A percentile compares a stretch with the other conserved stretches of the same genome.
phyloP scores from a whole-genome alignment of 1,140 invertebrate genomes.

The Drosophila navojoa region DNA sequence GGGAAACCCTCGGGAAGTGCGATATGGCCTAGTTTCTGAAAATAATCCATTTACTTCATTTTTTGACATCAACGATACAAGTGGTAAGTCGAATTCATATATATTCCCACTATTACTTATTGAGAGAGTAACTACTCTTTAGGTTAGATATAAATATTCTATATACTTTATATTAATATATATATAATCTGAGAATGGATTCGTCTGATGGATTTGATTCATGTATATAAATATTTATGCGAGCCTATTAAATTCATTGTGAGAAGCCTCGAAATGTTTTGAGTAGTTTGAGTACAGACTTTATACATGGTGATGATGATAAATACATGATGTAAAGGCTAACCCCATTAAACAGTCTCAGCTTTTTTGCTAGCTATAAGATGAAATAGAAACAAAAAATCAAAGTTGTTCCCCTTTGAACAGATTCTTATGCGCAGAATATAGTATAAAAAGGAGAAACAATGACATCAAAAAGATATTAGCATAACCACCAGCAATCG shows the following conservation, averaged over 20 bases:
- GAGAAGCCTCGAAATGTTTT: too few species aligned
- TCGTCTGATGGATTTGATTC: too few species aligned
- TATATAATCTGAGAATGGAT: too few species aligned
- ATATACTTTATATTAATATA: neutral
- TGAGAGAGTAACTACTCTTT: too few species aligned
- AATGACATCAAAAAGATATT: conserved; percentile 62
- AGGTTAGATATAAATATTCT: too few species aligned
- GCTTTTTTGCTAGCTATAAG: conserved; percentile 10
- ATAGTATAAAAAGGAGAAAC: conserved; percentile 30
- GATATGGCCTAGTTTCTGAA: conserved; percentile 92
- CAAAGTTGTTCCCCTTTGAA: neutral
- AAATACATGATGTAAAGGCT: too few species aligned
- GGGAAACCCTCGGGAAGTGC: conserved; percentile 91
- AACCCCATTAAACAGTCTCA: too few species aligned
- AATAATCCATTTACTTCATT: conserved; percentile 92
- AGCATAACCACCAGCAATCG: conserved; percentile 72
- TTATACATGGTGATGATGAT: too few species aligned
- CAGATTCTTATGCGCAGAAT: conserved; percentile 12
- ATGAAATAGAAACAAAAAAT: neutral
- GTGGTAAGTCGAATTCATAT: conserved; percentile 86
- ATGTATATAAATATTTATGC: too few species aligned
- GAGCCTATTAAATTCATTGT: too few species aligned
- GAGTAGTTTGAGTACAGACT: too few species aligned
- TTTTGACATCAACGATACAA: conserved; percentile 92
- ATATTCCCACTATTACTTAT: too few species aligned